Percentiles rank a stretch among this genome's conserved stretches.
Evolutionary conservation across 2,888 invertebrate genomes (phyloP).

Genomic region (Tenthredo notha): DNA sequence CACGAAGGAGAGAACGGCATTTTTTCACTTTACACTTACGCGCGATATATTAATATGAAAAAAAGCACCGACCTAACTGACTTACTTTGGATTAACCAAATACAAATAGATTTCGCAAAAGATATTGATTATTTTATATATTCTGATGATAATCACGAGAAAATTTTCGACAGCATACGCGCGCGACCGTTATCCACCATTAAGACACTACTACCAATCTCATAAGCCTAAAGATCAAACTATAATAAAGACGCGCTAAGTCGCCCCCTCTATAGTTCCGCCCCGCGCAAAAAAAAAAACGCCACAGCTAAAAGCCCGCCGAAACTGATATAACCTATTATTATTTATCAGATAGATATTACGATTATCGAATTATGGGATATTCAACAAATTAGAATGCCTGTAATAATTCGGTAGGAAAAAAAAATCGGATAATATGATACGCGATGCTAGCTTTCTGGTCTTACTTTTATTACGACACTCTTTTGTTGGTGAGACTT

Average conservation of each 20-base stretch:
- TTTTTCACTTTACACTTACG: too few relatives aligned
- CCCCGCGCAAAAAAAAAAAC: too few relatives aligned
- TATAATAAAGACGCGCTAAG: neutral
- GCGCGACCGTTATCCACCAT: neutral
- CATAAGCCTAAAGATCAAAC: neutral
- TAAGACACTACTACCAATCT: neutral
- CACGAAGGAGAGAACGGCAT: too few relatives aligned
- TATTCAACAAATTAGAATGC: neutral
- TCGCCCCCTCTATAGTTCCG: neutral
- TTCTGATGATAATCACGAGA: too few relatives aligned
- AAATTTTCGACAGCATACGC: too few relatives aligned
- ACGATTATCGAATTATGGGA: neutral
- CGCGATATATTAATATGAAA: too few relatives aligned
- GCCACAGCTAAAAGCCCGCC: neutral
- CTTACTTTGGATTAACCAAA: too few relatives aligned
- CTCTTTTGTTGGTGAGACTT: neutral
- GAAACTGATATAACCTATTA: neutral
- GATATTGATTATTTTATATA: too few relatives aligned
- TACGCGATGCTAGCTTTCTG: neutral
- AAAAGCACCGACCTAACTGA: too few relatives aligned
- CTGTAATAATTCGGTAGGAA: too few relatives aligned
- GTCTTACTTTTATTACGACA: neutral
- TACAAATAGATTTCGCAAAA: too few relatives aligned
- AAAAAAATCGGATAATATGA: neutral
- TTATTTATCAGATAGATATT: neutral